phyloP scores from a whole-genome alignment of 2,797 vertebrate genomes.

The Rousettus madagascariensis region DNA sequence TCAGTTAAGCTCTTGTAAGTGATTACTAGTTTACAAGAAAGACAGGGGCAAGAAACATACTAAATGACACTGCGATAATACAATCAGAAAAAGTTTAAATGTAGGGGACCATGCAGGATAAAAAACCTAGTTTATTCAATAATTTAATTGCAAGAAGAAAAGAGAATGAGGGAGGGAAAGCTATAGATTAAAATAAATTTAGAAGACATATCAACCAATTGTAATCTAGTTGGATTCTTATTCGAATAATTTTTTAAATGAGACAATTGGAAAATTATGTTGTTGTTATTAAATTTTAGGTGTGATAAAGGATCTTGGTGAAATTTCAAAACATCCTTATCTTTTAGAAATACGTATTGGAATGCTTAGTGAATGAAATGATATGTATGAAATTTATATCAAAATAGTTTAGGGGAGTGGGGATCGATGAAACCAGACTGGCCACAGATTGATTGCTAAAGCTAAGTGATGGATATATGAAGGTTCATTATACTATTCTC shows the following conservation, averaged over 20 bases:
- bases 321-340: neutral
- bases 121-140: neutral
- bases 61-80: neutral
- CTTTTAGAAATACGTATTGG: constrained; percentile 15
- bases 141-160: neutral
- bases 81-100: neutral
- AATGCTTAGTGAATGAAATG: constrained; percentile 27
- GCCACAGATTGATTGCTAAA: neutral
- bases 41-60: neutral
- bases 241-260: neutral
- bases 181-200: constrained; percentile 18
- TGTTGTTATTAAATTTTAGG: neutral
- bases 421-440: neutral
- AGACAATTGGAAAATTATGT: neutral
- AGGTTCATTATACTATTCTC: neutral
- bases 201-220: neutral
- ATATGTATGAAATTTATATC: neutral
- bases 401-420: neutral
- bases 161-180: neutral
- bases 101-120: neutral
- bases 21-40: constrained; percentile 2
- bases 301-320: neutral
- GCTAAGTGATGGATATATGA: neutral
- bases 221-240: neutral
- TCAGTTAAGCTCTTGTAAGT: neutral